Percentiles rank a stretch among this genome's conserved stretches.
Evolutionary conservation across 2,888 invertebrate species (phyloP).

Genomic region (Achlya flavicornis): DNA sequence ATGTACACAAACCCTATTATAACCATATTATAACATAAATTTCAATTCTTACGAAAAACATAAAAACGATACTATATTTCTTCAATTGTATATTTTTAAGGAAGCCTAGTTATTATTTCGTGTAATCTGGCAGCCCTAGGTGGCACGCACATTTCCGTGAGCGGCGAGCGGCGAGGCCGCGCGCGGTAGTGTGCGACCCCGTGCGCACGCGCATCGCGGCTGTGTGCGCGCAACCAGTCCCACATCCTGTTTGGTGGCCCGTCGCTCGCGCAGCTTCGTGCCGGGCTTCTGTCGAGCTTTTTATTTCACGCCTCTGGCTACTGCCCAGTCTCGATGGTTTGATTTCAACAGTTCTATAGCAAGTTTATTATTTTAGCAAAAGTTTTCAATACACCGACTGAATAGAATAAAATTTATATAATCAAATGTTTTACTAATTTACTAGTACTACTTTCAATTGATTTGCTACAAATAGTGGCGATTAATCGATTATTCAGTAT

Average conservation of each 20-base stretch:
- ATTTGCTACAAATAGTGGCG: too few species aligned
- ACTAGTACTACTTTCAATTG: too few species aligned
- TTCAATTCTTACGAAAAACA: too few species aligned
- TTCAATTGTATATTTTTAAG: too few species aligned
- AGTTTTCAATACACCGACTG: conserved; percentile 25
- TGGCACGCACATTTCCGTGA: conserved; percentile 81
- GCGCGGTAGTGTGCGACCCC: conserved; percentile 57
- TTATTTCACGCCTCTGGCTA: conserved; percentile 74
- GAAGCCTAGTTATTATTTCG: background rate
- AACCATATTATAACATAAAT: too few species aligned
- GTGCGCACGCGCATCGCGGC: conserved; percentile 37
- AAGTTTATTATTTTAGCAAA: conserved; percentile 28
- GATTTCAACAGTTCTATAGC: conserved; percentile 41
- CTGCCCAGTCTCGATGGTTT: conserved; percentile 50
- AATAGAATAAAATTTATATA: background rate
- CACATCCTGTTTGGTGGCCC: conserved; percentile 82
- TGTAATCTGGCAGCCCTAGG: conserved; percentile 49
- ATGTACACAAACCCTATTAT: too few species aligned
- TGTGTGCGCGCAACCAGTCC: conserved; percentile 79
- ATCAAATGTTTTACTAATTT: too few species aligned
- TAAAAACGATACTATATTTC: too few species aligned
- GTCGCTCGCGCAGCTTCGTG: conserved; percentile 69
- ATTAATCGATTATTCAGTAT: too few species aligned
- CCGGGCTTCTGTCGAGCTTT: conserved; percentile 76
- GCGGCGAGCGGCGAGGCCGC: conserved; percentile 74